A percentile compares a stretch with the other conserved stretches of the same genome.
Conservation (phyloP, 92 coral and sea anemone genomes). For the Ricordea florida region DNA sequence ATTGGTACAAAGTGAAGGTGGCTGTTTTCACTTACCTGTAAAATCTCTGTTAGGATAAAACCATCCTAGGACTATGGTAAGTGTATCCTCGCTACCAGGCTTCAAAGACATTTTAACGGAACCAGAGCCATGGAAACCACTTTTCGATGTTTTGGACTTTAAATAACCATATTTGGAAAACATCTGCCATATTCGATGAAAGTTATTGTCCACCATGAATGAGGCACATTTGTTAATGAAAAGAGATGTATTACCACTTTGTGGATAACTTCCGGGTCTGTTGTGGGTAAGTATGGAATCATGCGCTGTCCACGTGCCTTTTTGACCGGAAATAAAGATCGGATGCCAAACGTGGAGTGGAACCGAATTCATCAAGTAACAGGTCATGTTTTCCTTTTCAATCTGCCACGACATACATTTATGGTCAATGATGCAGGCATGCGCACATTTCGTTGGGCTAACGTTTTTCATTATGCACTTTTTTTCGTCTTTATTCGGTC, state of each 20-base stretch:
- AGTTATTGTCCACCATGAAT: constrained; percentile 27
- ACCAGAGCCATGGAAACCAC: constrained; percentile 25
- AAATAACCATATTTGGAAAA: constrained; percentile 13
- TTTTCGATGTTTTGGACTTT: not conserved
- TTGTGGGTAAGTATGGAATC: constrained; percentile 36
- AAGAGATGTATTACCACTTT: constrained; percentile 33
- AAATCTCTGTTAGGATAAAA: constrained; percentile 41
- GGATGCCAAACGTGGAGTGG: constrained; percentile 31
- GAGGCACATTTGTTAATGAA: not conserved
- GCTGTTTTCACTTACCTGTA: constrained; percentile 7
- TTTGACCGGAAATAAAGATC: constrained; percentile 18
- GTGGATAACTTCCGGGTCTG: constrained; percentile 28
- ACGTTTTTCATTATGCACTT: not conserved
- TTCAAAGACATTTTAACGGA: not conserved
- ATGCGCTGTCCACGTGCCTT: constrained; percentile 19
- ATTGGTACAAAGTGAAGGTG: too few species aligned
- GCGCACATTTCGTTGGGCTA: not conserved
- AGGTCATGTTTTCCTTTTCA: not conserved
- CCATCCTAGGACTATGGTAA: constrained; percentile 31
- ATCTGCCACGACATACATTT: constrained; percentile 32
- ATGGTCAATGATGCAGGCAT: not conserved
- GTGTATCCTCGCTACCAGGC: constrained; percentile 10
- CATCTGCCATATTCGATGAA: constrained; percentile 21
- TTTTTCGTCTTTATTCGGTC: not conserved
- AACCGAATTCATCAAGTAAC: not conserved